Evolutionary conservation across 2,113 vertebrate species (phyloP).

Genomic region (Galbula dea): DNA sequence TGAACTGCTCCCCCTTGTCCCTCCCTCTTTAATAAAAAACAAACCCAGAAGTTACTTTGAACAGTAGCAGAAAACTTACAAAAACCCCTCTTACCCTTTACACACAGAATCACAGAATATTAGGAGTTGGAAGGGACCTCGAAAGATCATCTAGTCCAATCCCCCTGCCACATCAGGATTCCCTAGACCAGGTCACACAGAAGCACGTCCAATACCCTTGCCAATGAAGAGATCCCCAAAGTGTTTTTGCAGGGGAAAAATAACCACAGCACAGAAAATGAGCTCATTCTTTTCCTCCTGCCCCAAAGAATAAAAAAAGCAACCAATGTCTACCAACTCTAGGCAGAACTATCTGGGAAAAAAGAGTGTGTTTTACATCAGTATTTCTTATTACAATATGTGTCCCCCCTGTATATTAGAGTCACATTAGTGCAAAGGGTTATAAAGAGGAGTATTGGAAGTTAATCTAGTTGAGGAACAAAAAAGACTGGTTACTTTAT

Average conservation of each 20-base stretch:
- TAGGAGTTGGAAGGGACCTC: too few relatives aligned
- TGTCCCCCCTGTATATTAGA: background rate
- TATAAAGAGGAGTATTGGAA: background rate
- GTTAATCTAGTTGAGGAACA: background rate
- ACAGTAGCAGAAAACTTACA: background rate
- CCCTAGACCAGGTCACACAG: too few relatives aligned
- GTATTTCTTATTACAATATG: background rate
- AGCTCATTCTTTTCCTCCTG: background rate
- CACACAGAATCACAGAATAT: too few relatives aligned
- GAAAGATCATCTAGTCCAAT: too few relatives aligned
- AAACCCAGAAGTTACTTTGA: background rate
- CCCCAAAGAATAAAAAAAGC: background rate
- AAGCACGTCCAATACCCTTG: too few relatives aligned
- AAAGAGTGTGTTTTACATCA: rapidly evolving
- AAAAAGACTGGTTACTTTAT: background rate
- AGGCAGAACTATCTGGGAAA: background rate
- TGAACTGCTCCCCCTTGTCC: background rate
- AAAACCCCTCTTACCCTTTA: rapidly evolving
- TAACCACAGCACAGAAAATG: background rate
- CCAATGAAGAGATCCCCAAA: background rate
- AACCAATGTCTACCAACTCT: background rate
- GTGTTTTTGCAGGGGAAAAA: background rate
- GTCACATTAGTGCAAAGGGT: background rate
- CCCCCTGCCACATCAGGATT: too few relatives aligned
- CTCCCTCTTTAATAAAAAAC: background rate